Base-by-base conservation (phyloP, 2,797 vertebrate genomes). In the Tenualosa ilisha region DNA sequence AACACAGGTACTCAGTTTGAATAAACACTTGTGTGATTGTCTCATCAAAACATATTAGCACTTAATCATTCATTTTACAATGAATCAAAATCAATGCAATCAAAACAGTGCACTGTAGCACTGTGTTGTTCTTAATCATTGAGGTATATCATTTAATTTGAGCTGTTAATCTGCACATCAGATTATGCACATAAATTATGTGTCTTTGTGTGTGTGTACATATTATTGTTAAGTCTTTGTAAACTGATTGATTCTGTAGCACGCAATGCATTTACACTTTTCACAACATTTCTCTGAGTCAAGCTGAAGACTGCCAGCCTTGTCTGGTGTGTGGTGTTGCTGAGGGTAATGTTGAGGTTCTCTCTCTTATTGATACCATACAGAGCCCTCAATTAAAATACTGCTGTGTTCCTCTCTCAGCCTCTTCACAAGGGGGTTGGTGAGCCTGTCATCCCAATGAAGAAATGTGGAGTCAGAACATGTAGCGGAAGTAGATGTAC, bases 201-300 rank as follows among this genome's bases (percentile, higher is more conserved):
- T 9, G 51, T 86, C 84, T 87, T 83, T 85, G 81, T 84, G 85
- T 63, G 83, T 50, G 83, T 15, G 40, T 63, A 24, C 51, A 31
- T 17, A 59, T 17, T 20, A 20, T n/a, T 61, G 59, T 5, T 22
- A 61, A 6, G 20, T 61, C 3, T 61, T 61, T n/a, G 20, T n/a
- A 26, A 6, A 26, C n/a, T n/a, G n/a, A n/a, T 7, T n/a, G 59
- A 59, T 5, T 59, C 54, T 61, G 6, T 61, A n/a, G 22, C 59
- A 59, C 56, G 3, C 5, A 7, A 59, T 61, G 22, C 17, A 63
- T 65, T 31, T 37, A 75, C 11, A 40, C 26, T 31, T 17, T 37
- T 37, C 37, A 43, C 37, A 20, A 31, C 68, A 75, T 75, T 43
- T 43, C n/a, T 20, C 68, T 17, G 4, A 43, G 17, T 75, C 0